Conservation (phyloP, 2,113 vertebrate genomes). For the Antigone vipio region DNA sequence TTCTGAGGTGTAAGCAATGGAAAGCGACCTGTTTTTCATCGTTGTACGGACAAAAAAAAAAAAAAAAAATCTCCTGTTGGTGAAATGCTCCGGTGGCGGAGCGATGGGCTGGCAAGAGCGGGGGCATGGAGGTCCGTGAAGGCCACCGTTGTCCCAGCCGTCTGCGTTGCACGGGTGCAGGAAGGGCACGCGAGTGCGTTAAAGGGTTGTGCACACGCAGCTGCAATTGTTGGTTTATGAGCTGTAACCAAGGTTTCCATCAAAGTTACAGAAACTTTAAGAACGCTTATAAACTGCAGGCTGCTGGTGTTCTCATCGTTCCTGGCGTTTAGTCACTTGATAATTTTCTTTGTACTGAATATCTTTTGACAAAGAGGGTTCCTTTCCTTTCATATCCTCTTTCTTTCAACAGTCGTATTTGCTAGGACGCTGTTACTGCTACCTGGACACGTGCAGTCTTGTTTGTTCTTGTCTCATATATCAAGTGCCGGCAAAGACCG, state of each 20-base stretch:
- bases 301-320: accelerated
- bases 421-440: too few relatives aligned
- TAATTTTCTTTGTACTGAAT: neutral
- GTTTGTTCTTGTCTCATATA: neutral
- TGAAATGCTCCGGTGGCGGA: too few relatives aligned
- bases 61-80: too few relatives aligned
- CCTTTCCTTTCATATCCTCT: too few relatives aligned
- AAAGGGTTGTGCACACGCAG: too few relatives aligned
- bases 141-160: accelerated
- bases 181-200: accelerated
- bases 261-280: too few relatives aligned
- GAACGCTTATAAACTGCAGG: accelerated
- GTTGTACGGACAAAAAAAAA: too few relatives aligned
- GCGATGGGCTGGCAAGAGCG: too few relatives aligned
- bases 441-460: accelerated
- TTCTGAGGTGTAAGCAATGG: neutral
- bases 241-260: accelerated
- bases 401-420: neutral
- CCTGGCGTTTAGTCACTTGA: neutral
- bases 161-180: accelerated
- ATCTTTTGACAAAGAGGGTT: neutral
- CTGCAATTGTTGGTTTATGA: accelerated
- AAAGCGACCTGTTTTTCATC: too few relatives aligned
- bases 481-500: accelerated
- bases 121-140: accelerated